A percentile compares a stretch with the other conserved stretches of the same genome.
phyloP scores from a whole-genome alignment of 2,888 invertebrate species.

The Teinopalpus imperialis region DNA sequence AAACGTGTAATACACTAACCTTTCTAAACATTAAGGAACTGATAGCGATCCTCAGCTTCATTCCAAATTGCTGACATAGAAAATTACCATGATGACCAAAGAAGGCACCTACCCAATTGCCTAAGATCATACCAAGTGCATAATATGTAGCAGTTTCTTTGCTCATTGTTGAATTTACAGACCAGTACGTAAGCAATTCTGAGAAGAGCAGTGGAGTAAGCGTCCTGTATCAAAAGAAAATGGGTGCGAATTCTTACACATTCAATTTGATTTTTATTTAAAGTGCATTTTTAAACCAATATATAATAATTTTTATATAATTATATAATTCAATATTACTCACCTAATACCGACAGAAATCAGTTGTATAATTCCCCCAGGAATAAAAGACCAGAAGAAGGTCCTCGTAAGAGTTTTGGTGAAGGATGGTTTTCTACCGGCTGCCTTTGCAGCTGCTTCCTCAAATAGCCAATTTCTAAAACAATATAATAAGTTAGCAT shows the following conservation, averaged over 20 bases:
- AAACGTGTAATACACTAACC: constrained; percentile 70
- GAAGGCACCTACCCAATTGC: constrained; percentile 75
- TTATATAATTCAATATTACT: too few species aligned
- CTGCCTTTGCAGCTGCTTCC: constrained; percentile 50
- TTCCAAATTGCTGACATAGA: constrained; percentile 84
- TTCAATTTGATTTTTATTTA: too few species aligned
- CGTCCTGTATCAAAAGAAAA: constrained; percentile 61
- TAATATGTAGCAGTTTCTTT: constrained; percentile 80
- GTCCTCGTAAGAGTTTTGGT: constrained; percentile 50
- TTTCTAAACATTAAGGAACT: constrained; percentile 89
- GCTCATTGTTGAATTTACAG: constrained; percentile 68
- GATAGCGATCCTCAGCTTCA: constrained; percentile 87
- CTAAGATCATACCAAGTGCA: constrained; percentile 66
- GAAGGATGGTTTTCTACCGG: constrained; percentile 54
- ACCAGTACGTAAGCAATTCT: constrained; percentile 71
- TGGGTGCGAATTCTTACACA: too few species aligned
- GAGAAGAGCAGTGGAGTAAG: constrained; percentile 84
- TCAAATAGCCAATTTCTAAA: constrained; percentile 61
- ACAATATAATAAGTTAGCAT: constrained; percentile 18
- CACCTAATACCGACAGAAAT: constrained; percentile 51
- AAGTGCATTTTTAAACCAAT: too few species aligned
- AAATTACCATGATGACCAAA: constrained; percentile 88
- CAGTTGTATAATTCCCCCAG: constrained; percentile 64
- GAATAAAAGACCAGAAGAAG: constrained; percentile 58
- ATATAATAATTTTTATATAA: too few species aligned